Evolutionary conservation across 2,888 invertebrate species (phyloP), one percentile per base, ranked within the genome.

Genomic region (Cantharis lateralis): DNA sequence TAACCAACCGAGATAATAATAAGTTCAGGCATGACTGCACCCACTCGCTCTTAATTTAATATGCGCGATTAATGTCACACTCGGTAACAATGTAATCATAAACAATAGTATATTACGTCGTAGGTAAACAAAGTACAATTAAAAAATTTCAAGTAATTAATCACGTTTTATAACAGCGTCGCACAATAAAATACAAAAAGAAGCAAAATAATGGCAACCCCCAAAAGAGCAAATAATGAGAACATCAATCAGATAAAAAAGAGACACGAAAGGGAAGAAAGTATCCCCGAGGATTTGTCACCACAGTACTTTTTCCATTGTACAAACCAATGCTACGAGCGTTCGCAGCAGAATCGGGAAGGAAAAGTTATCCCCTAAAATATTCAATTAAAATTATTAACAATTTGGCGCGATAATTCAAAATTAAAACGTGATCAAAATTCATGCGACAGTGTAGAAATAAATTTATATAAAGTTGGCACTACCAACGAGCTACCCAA

Each of bases 171-270:
- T n/a, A 7, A 7, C 7, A 7, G 48, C 48, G 48, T 48, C n/a
- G n/a, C n/a, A 48, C n/a, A 48, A n/a, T n/a, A 48, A 66, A 66
- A 20, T 20, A 11, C 16, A 1, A 20, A 66, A 66, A 66, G n/a
- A 66, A 72, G 32, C 71, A 68, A 72, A 48, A 61, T 61, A 26
- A 20, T 72, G 24, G 16, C 10, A 48, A 48, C 48, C 66, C 68
- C 71, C 64, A 68, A 28, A 13, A 68, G 16, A 62, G 32, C 32
- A 20, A 63, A 74, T 74, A 74, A 74, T 74, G 74, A 74, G 64
- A 70, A 74, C 70, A 74, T 74, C 74, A 63, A 70, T 74, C 74
- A 74, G 64, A 73, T 68, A 69, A 70, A 69, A 69, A 63, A 69
- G 69, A 74, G 69, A 69, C 32, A 70, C 13, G 28, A 62, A 62